These are phyloP conservation scores for Chelon auratus DNA, from an alignment of 2,797 vertebrate genomes.

Conservation along the genomic window DNA sequence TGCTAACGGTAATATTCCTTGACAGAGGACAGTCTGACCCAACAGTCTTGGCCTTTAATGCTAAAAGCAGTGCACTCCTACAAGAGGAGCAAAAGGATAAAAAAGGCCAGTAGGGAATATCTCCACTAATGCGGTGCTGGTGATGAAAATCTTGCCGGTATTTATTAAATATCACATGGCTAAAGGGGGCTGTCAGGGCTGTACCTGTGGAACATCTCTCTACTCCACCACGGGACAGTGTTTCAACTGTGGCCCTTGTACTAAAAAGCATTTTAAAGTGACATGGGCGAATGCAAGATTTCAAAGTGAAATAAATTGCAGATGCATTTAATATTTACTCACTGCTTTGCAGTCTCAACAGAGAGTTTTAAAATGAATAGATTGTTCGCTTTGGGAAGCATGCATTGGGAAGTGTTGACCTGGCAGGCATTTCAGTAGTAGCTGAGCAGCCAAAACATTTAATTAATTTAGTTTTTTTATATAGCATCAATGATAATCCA, in stretches of 20 bases:
- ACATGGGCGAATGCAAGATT: slow-evolving; percentile 11
- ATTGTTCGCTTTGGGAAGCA: not conserved
- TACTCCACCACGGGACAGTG: not conserved
- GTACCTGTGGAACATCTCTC: slow-evolving; percentile 1
- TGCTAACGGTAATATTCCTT: slow-evolving; percentile 70
- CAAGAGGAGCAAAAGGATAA: slow-evolving; percentile 40
- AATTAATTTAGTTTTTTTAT: slow-evolving; percentile 8
- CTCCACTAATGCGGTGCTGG: slow-evolving; percentile 21
- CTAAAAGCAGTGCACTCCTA: slow-evolving; percentile 54
- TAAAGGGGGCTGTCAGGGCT: slow-evolving; percentile 4
- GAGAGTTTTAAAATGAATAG: slow-evolving; percentile 1
- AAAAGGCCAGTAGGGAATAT: slow-evolving; percentile 41
- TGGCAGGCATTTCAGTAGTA: slow-evolving; percentile 21
- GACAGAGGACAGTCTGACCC: slow-evolving; percentile 66
- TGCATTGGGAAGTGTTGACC: not conserved
- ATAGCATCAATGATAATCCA: too few species aligned
- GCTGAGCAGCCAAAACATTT: slow-evolving; percentile 9
- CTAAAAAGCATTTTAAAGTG: not conserved
- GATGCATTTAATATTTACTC: not conserved
- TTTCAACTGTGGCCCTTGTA: not conserved
- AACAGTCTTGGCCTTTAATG: slow-evolving; percentile 71
- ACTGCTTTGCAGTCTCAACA: not conserved
- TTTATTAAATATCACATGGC: slow-evolving; percentile 39
- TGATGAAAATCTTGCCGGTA: slow-evolving; percentile 44
- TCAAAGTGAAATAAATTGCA: not conserved